Conservation (phyloP, 35 echinoderm and acorn worm genomes). For the Lytechinus variegatus region DNA sequence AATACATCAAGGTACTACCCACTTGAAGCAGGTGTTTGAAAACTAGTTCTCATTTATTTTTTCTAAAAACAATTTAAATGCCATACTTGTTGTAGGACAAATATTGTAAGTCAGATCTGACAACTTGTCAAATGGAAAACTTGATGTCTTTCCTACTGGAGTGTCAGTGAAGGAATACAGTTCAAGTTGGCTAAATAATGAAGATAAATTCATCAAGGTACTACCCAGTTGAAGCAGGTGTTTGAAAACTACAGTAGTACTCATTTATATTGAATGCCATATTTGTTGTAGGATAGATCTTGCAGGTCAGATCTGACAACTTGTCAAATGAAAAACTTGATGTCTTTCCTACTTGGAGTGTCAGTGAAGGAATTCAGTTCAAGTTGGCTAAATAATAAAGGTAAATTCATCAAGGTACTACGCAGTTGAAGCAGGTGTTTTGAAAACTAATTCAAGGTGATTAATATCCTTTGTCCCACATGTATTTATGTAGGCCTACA, state of each 20-base stretch:
- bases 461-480: too few relatives aligned
- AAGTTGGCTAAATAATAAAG: neutral
- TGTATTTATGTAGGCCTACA: too few relatives aligned
- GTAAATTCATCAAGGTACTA: neutral
- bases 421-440: neutral
- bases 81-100: too few relatives aligned
- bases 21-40: neutral
- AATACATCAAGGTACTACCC: neutral
- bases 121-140: too few relatives aligned
- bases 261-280: too few relatives aligned
- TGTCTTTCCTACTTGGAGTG: too few relatives aligned
- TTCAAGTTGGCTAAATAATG: neutral
- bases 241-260: neutral
- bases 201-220: neutral
- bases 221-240: neutral
- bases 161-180: neutral
- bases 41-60: neutral
- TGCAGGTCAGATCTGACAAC: too few relatives aligned
- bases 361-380: neutral
- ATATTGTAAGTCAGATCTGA: too few relatives aligned
- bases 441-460: neutral
- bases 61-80: too few relatives aligned
- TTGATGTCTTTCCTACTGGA: too few relatives aligned
- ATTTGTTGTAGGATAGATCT: too few relatives aligned
- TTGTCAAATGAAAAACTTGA: too few relatives aligned